Conservation (phyloP, 2,797 vertebrate species). For the Rhabdophis nuchalis region DNA sequence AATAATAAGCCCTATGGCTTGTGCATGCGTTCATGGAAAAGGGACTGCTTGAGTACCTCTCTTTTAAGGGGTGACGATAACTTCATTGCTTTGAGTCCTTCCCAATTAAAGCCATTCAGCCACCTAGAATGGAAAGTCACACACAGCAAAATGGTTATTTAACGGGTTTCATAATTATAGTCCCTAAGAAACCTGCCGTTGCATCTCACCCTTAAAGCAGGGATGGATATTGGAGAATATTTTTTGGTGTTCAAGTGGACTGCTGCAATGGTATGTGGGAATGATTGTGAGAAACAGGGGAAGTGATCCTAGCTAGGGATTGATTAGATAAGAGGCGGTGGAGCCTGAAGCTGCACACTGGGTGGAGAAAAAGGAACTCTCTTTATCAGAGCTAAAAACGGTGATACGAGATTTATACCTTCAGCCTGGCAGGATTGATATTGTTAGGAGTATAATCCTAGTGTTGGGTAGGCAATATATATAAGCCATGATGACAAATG, state of each 20-base stretch:
- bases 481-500: no score
- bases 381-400: neutral
- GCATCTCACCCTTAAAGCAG: neutral
- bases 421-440: neutral
- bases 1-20: no score
- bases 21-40: neutral
- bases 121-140: constrained; percentile 72
- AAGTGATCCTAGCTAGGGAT: neutral
- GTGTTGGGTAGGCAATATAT: no score
- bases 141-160: neutral
- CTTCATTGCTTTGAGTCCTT: constrained; percentile 81
- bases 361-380: neutral
- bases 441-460: no score
- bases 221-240: neutral
- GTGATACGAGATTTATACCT: neutral
- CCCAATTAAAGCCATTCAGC: constrained; percentile 93
- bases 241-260: neutral
- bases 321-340: neutral
- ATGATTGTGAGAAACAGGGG: neutral
- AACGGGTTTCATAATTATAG: neutral
- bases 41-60: constrained; percentile 74
- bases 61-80: constrained; percentile 84
- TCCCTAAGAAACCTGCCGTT: neutral
- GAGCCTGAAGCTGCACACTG: neutral
- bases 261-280: neutral